phyloP scores from a whole-genome alignment of 2,888 invertebrate genomes.

The Dendrolimus pini region DNA sequence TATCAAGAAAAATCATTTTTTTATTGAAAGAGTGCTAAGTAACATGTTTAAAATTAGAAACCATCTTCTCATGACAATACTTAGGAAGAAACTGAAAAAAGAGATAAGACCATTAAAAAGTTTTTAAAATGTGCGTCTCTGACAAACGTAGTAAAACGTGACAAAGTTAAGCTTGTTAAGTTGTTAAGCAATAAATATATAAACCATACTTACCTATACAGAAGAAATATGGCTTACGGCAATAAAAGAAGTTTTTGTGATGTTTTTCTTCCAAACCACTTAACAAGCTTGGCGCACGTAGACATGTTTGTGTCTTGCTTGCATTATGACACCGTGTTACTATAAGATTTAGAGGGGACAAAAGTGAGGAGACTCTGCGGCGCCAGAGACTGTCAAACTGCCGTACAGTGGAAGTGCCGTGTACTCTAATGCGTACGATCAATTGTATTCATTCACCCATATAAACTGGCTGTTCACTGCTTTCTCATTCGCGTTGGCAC shows the following conservation, averaged over 20 bases:
- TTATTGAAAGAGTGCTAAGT: too few species aligned
- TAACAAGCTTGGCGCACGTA: conserved; percentile 75
- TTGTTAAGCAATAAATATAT: conserved; percentile 12
- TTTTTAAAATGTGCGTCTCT: too few species aligned
- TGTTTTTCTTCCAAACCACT: conserved; percentile 77
- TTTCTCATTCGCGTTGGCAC: too few species aligned
- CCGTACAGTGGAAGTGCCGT: conserved; percentile 24
- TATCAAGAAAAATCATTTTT: too few species aligned
- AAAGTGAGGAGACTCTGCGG: conserved; percentile 67
- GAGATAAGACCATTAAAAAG: too few species aligned
- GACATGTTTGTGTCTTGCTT: conserved; percentile 75
- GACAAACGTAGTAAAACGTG: background rate
- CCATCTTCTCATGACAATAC: too few species aligned
- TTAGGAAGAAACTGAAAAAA: too few species aligned
- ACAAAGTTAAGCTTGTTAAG: conserved; percentile 4
- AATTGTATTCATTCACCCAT: conserved; percentile 5
- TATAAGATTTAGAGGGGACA: conserved; percentile 72
- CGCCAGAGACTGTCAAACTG: conserved; percentile 59
- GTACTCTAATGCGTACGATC: conserved; percentile 25
- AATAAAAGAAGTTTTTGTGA: conserved; percentile 73
- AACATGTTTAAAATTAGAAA: too few species aligned
- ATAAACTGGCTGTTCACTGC: conserved; percentile 1
- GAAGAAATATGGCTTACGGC: conserved; percentile 57
- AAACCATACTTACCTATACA: conserved; percentile 40
- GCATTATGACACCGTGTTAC: conserved; percentile 75